Evolutionary conservation across 2,113 vertebrate genomes (phyloP).

Genomic region (Tachysurus fulvidraco): DNA sequence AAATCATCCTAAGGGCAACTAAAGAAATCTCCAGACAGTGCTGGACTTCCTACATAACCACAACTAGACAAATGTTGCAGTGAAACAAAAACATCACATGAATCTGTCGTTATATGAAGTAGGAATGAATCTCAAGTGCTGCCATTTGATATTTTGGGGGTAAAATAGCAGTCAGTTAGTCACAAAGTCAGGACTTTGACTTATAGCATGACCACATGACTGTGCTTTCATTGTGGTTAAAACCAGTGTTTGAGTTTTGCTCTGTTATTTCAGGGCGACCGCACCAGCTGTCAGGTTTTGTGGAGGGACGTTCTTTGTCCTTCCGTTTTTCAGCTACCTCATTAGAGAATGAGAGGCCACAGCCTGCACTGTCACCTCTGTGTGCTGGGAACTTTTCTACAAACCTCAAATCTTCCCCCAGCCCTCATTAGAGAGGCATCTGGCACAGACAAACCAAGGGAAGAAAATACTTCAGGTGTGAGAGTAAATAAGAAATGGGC

Average conservation of each 20-base stretch:
- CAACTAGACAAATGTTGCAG: not conserved
- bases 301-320: conserved; percentile 17
- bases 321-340: conserved; percentile 15
- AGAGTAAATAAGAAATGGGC: not conserved
- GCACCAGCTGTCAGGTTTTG: conserved; percentile 60
- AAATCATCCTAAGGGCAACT: too few species aligned
- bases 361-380: conserved; percentile 55
- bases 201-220: not conserved
- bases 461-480: conserved; percentile 6
- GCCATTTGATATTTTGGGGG: not conserved
- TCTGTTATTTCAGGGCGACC: conserved; percentile 62
- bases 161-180: not conserved
- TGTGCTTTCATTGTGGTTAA: not conserved
- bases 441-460: not conserved
- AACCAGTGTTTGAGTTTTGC: not conserved
- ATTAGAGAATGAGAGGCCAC: conserved; percentile 39
- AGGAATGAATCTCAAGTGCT: not conserved
- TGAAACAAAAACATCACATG: not conserved
- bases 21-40: not conserved
- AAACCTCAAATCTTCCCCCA: conserved; percentile 36
- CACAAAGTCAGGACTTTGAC: not conserved
- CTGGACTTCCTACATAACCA: not conserved
- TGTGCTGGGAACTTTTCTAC: conserved; percentile 54
- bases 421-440: conserved; percentile 32
- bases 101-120: too few species aligned